phyloP scores from a whole-genome alignment of 2,888 invertebrate species.

The Rhagium mordax region DNA sequence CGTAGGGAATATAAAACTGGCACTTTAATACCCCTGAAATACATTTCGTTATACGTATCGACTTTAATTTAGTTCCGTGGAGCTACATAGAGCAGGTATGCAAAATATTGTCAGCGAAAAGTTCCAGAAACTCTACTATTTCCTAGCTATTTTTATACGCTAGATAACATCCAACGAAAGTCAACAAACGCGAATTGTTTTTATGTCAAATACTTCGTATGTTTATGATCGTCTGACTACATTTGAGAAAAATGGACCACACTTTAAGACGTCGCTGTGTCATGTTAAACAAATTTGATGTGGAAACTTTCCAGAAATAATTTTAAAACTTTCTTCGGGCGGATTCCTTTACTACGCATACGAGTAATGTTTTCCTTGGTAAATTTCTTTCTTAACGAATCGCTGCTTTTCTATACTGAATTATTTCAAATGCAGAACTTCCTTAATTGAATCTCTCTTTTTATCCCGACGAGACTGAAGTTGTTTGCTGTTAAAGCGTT shows the following conservation, averaged over 20 bases:
- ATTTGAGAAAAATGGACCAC: slow-evolving; percentile 10
- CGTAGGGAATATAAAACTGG: too few species aligned
- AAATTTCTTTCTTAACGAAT: slow-evolving; percentile 17
- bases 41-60: neutral
- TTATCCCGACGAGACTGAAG: slow-evolving; percentile 9
- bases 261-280: slow-evolving; percentile 14
- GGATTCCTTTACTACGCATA: slow-evolving; percentile 20
- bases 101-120: neutral
- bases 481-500: slow-evolving; percentile 22
- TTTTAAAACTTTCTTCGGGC: slow-evolving; percentile 19
- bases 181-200: slow-evolving; percentile 6
- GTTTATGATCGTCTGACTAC: neutral
- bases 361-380: slow-evolving; percentile 14
- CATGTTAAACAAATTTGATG: slow-evolving; percentile 24
- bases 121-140: neutral
- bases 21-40: too few species aligned
- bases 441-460: slow-evolving; percentile 35
- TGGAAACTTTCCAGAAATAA: slow-evolving; percentile 13
- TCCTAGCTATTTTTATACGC: neutral
- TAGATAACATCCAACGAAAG: neutral
- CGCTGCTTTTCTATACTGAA: slow-evolving; percentile 31
- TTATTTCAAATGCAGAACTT: slow-evolving; percentile 37
- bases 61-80: neutral
- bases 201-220: slow-evolving; percentile 12
- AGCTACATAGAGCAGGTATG: neutral